Base-by-base conservation (phyloP, 2,888 invertebrate species). In the Pomacea canaliculata region DNA sequence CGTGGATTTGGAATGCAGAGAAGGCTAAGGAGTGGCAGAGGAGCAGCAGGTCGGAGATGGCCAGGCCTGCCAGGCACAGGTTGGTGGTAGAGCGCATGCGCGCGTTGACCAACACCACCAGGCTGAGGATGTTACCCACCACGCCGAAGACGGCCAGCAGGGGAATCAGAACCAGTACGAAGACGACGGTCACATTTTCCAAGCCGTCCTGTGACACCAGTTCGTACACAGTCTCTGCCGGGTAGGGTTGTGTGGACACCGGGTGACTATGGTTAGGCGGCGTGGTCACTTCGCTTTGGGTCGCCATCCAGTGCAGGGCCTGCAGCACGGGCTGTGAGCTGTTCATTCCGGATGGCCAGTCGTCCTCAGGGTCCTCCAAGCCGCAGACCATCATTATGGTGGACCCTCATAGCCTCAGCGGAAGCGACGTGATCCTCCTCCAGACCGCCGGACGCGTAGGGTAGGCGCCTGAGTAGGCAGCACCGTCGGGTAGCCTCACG, bases 11-110 rank as follows among this genome's bases (percentile, higher is more conserved):
- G 19, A 86, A 78, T 37, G 79, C 82, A 48, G 84, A 79, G 73
- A 84, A 87, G 49, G 83, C 77, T 16, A 86, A 76, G 67, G 85
- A 82, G 74, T 86, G 85, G 1, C 85, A 76, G 5, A 87, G 82
- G 76, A 87, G 82, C 19, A 86, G 73, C 7, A 85, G 81, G 77
- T 87, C 87, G 0, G 87, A 87, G 10, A 86, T 70, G 49, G 87
- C 84, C 59, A 87, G 77, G 9, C 86, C 86, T 1, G 84, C 85
- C 37, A 87, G 81, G 27, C 85, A 82, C 72, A 80, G 82, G 79
- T 86, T 87, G 18, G 85, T 85, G 51, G 85, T 81, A 73, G 83
- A 84, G 48, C 86, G 79, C 85, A 86, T 86, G 59, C 85, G 83
- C 48, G 85, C 83, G 68, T 84, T 83, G 63, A 84, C 81, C 56